Evolutionary conservation across 2,113 vertebrate species (phyloP).

Genomic region (Aptenodytes patagonicus): DNA sequence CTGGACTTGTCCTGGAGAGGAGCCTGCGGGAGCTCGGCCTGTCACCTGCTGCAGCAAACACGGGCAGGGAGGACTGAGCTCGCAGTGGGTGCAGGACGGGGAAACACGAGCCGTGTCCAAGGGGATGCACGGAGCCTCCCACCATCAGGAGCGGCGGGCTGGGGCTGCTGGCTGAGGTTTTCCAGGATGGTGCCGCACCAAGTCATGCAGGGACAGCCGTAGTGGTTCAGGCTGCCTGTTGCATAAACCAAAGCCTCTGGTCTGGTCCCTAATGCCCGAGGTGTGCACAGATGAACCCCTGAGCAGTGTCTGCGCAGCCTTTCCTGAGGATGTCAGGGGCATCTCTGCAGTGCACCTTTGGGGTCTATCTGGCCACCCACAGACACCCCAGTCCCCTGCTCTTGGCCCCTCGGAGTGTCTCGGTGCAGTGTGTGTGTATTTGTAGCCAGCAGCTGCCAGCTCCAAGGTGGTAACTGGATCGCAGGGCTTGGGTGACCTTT

Average conservation of each 20-base stretch:
- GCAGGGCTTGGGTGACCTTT: neutral
- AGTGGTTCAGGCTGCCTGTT: fast-evolving
- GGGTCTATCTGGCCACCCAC: neutral
- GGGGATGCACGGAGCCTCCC: neutral
- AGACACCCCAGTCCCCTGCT: neutral
- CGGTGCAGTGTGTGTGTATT: neutral
- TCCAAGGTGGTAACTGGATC: conserved; percentile 3
- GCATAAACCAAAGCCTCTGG: neutral
- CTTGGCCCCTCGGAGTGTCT: neutral
- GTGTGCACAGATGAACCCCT: fast-evolving
- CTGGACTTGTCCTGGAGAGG: fast-evolving
- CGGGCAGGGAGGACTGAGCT: neutral
- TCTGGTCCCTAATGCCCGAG: neutral
- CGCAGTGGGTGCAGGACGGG: neutral
- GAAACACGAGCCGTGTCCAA: fast-evolving
- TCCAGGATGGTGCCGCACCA: neutral
- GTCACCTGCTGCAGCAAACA: neutral
- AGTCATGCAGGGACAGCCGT: fast-evolving
- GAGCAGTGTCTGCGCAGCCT: fast-evolving
- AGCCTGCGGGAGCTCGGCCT: fast-evolving
- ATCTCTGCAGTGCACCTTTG: neutral
- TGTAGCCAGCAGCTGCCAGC: neutral
- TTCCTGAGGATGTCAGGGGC: neutral
- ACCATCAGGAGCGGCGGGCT: fast-evolving
- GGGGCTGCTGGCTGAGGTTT: neutral